Conservation (phyloP, 2,797 vertebrate genomes). For the Crenichthys baileyi region DNA sequence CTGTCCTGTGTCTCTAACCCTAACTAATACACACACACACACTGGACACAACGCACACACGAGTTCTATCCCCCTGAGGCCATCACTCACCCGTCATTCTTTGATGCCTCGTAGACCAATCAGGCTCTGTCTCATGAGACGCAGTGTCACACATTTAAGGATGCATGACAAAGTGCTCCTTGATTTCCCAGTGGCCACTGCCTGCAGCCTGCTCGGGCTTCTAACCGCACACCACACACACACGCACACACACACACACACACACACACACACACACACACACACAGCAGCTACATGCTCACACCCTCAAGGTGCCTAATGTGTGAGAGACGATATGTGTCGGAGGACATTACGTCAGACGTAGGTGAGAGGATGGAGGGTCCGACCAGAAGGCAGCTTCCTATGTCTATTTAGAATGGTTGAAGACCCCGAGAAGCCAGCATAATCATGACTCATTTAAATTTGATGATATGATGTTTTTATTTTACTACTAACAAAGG, state of each 20-base stretch:
- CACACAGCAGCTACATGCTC: constrained; percentile 17
- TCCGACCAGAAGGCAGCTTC: constrained; percentile 24
- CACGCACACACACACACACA: constrained; percentile 40
- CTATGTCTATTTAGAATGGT: constrained; percentile 33
- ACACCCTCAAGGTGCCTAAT: constrained; percentile 48
- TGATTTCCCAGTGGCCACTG: constrained; percentile 87
- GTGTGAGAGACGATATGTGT: constrained; percentile 64
- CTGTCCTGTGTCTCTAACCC: constrained; percentile 79
- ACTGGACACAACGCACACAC: constrained; percentile 54
- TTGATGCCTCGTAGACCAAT: constrained; percentile 83
- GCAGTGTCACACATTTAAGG: constrained; percentile 85
- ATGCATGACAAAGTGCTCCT: constrained; percentile 87
- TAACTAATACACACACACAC: constrained; percentile 55
- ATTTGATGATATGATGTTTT: constrained; percentile 5
- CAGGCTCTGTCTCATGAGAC: constrained; percentile 81
- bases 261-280: constrained; percentile 35
- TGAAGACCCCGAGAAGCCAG: constrained; percentile 5
- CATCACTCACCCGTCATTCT: constrained; percentile 83
- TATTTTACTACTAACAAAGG: neutral
- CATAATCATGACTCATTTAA: neutral
- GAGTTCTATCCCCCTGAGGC: constrained; percentile 68
- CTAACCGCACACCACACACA: constrained; percentile 41
- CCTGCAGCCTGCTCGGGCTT: constrained; percentile 72
- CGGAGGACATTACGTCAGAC: constrained; percentile 58
- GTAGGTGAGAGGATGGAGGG: constrained; percentile 37